Evolutionary conservation across 2,888 invertebrate species (phyloP), one percentile per base, ranked within the genome.

Genomic region (Hypomecis atomaria): DNA sequence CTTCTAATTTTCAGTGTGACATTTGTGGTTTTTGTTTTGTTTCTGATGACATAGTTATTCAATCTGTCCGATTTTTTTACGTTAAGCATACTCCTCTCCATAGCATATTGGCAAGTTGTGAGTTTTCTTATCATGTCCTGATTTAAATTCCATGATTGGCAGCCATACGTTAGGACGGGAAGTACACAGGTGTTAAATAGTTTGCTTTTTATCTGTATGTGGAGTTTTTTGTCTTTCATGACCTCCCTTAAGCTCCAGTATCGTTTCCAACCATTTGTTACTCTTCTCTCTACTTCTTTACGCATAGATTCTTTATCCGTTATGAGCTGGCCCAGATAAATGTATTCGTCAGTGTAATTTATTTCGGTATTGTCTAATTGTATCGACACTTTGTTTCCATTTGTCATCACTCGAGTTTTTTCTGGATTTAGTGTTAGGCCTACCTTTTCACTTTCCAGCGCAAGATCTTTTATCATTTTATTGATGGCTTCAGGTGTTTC

Each of bases 191-290:
- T 47, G 38, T 65, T 57, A 23, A 56, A 65, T 23, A 60, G 23
- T 48, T 65, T 57, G 9, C 47, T 47, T 47, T 47, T 47, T 7
- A 47, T 23, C 6, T 47, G 13, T 47, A 47, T 33, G 23, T 57
- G 42, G 47, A 57, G 55, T 0, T 49, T 38, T 56, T 56, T 59
- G n/a, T 59, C 55, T 49, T 65, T 61, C 57, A 65, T 57, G 5
- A 37, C 52, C n/a, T 65, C 65, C 38, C 11, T 65, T 9, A 58
- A 40, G 47, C 53, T 11, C 62, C 62, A 63, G 43, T 58, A 63
- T 53, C 53, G 40, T 23, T 23, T 52, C 65, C 65, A 65, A 34
- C 56, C 42, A 13, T 65, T 56, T 38, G 53, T 37, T 7, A 60
- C 48, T 37, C 65, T 56, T 57, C 60, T 65, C n/a, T 65, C 60